phyloP scores from a whole-genome alignment of 2,113 vertebrate species.

The Zosterops japonicus region DNA sequence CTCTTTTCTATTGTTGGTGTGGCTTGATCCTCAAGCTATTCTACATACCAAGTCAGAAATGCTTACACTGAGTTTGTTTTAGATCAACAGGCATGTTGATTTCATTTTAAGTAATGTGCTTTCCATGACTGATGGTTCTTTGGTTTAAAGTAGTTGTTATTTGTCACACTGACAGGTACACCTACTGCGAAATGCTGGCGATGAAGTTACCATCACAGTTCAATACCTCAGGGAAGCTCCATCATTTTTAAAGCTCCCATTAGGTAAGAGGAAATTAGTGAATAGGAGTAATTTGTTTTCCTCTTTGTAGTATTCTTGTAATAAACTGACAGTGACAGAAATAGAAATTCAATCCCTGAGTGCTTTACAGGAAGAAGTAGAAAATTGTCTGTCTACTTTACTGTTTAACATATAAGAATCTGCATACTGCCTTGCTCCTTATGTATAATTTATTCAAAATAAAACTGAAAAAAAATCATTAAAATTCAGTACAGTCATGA shows the following conservation, averaged over 20 bases:
- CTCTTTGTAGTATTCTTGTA: background rate
- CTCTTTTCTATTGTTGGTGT: background rate
- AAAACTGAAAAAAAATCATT: background rate
- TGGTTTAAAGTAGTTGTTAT: constrained; percentile 55
- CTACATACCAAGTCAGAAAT: background rate
- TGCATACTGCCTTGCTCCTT: background rate
- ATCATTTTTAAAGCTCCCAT: constrained; percentile 92
- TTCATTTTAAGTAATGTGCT: background rate
- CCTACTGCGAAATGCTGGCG: constrained; percentile 90
- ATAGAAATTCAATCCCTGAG: background rate
- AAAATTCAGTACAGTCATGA: background rate
- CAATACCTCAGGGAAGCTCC: constrained; percentile 93
- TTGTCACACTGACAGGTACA: constrained; percentile 83
- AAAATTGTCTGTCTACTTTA: background rate
- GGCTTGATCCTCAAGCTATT: background rate
- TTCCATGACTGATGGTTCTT: background rate
- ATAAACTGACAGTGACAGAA: background rate
- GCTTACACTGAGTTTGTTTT: background rate
- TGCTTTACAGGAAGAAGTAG: background rate
- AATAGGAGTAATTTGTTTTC: background rate
- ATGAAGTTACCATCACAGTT: constrained; percentile 92
- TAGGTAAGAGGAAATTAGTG: constrained; percentile 79
- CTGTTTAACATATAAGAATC: background rate
- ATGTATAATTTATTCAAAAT: background rate
- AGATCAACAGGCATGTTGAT: background rate